Conservation (phyloP, 2,797 vertebrate species). For the Pangasius macronema region DNA sequence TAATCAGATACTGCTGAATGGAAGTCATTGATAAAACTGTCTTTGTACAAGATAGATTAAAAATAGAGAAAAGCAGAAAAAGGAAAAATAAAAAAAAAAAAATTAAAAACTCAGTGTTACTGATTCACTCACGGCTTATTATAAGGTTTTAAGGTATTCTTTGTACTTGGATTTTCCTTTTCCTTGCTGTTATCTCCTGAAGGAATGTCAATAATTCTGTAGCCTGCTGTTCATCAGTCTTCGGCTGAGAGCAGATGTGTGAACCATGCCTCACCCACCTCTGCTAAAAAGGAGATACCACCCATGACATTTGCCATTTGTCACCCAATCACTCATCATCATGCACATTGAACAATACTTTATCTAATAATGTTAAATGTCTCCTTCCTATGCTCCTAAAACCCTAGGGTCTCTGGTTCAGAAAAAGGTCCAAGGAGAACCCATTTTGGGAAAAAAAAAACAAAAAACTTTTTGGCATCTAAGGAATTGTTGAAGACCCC, state of each 20-base stretch:
- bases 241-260: neutral
- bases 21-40: constrained; percentile 21
- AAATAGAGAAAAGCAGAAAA: neutral
- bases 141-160: neutral
- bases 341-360: neutral
- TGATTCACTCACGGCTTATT: neutral
- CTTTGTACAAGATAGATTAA: neutral
- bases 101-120: neutral
- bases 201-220: constrained; percentile 6
- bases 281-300: neutral
- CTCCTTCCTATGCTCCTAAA: neutral
- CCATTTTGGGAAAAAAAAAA: neutral
- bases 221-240: constrained; percentile 18
- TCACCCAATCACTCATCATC: neutral
- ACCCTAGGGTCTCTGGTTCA: neutral
- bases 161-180: neutral
- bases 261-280: neutral
- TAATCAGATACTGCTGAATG: neutral
- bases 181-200: neutral
- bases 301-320: neutral
- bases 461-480: neutral
- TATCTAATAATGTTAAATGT: neutral
- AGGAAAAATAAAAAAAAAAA: neutral
- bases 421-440: neutral
- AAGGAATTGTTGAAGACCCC: neutral